phyloP scores from a whole-genome alignment of 2,797 vertebrate genomes.

The Tachyglossus aculeatus region DNA sequence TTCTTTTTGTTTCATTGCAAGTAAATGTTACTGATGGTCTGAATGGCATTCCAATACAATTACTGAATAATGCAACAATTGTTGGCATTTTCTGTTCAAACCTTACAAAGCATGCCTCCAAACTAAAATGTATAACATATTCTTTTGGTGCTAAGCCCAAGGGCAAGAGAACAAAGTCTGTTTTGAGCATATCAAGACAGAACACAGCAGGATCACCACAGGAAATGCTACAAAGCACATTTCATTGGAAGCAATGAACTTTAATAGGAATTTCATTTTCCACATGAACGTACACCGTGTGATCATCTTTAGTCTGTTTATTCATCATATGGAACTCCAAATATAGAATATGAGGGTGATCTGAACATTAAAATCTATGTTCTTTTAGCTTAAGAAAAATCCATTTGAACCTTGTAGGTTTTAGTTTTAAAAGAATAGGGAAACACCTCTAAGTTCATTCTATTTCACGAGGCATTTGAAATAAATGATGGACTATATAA shows the following conservation, averaged over 20 bases:
- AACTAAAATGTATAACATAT: constrained; percentile 15
- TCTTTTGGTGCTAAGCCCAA: constrained; percentile 36
- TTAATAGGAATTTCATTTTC: constrained; percentile 65
- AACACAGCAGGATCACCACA: constrained; percentile 56
- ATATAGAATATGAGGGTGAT: constrained; percentile 58
- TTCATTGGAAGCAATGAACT: constrained; percentile 64
- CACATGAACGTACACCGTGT: constrained; percentile 48
- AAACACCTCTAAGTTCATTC: constrained; percentile 16
- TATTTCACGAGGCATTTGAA: constrained; percentile 13
- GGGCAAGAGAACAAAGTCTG: constrained; percentile 35
- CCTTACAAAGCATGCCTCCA: constrained; percentile 15
- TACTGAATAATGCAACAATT: constrained; percentile 9
- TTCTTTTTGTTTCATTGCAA: not conserved
- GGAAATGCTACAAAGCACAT: constrained; percentile 54
- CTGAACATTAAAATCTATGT: constrained; percentile 38
- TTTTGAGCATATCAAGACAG: constrained; percentile 55
- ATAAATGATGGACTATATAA: not conserved
- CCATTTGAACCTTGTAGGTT: constrained; percentile 59
- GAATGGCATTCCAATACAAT: constrained; percentile 18
- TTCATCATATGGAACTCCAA: constrained; percentile 58
- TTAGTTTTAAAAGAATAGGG: constrained; percentile 24
- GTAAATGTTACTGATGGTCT: not conserved
- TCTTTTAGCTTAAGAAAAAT: constrained; percentile 38
- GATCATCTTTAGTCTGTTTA: constrained; percentile 67
- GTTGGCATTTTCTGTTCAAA: constrained; percentile 44